Evolutionary conservation across 2,888 invertebrate genomes (phyloP).

Genomic region (Harpalus rubripes): DNA sequence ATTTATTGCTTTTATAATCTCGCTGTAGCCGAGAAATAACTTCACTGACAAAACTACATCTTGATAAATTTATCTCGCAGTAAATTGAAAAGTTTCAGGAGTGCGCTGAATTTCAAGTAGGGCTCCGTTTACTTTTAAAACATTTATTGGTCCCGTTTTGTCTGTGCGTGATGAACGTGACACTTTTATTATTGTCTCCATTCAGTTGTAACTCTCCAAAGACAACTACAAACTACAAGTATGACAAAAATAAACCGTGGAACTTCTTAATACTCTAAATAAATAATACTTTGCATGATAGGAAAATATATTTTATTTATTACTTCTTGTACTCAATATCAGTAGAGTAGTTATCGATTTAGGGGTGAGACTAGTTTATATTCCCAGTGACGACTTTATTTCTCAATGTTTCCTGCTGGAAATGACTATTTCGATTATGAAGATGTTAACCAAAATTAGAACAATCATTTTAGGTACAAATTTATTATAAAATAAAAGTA

Average conservation of each 20-base stretch:
- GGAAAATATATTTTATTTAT: constrained; percentile 45
- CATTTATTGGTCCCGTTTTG: constrained; percentile 66
- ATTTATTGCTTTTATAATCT: constrained; percentile 67
- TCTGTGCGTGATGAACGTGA: constrained; percentile 67
- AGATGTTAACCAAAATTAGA: constrained; percentile 38
- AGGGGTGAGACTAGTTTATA: constrained; percentile 19
- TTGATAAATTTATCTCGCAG: constrained; percentile 66
- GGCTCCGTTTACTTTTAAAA: constrained; percentile 66
- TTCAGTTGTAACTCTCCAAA: constrained; percentile 59
- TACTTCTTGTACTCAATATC: constrained; percentile 20
- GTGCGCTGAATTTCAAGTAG: constrained; percentile 65
- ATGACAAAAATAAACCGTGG: constrained; percentile 6
- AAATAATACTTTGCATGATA: constrained; percentile 46
- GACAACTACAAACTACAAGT: constrained; percentile 4
- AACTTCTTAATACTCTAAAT: constrained; percentile 43
- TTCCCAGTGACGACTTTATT: constrained; percentile 34
- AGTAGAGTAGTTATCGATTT: constrained; percentile 27
- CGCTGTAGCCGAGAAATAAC: constrained; percentile 62
- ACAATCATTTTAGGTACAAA: constrained; percentile 1
- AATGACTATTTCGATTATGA: constrained; percentile 38
- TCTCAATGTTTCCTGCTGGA: constrained; percentile 3
- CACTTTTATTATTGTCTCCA: constrained; percentile 66
- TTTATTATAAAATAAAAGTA: constrained; percentile 24
- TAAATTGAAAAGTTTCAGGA: constrained; percentile 66
- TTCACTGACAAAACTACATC: constrained; percentile 66